These are phyloP conservation scores for Sarcophaga caerulescens DNA, from an alignment of 2,888 invertebrate species.

Conservation along the genomic window DNA sequence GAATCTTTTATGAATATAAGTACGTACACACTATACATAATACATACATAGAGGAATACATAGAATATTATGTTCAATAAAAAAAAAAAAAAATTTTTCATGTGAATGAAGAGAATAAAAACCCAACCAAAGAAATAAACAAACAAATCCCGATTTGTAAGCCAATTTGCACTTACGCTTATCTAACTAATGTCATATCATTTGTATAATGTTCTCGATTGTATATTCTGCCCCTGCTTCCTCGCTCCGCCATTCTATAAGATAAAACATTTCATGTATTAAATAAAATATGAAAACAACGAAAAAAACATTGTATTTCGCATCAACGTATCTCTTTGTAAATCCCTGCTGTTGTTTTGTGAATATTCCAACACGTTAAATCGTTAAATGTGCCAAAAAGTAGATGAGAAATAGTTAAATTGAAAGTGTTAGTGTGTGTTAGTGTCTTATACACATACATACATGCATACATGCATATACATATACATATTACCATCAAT, in stretches of 20 bases:
- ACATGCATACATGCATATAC: no score
- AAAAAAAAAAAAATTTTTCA: constrained; percentile 47
- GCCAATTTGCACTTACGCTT: constrained; percentile 82
- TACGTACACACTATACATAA: constrained; percentile 1
- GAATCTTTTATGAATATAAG: no score
- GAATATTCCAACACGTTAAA: constrained; percentile 41
- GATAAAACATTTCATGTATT: constrained; percentile 31
- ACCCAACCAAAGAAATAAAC: constrained; percentile 60
- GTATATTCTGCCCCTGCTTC: not conserved
- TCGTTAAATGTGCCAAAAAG: constrained; percentile 55
- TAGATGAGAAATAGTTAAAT: constrained; percentile 66
- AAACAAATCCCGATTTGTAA: constrained; percentile 81
- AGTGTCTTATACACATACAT: not conserved
- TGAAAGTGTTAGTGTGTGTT: constrained; percentile 68
- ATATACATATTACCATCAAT: not conserved
- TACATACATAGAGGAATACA: constrained; percentile 17
- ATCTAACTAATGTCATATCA: constrained; percentile 81
- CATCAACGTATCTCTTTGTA: not conserved
- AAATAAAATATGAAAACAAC: constrained; percentile 51
- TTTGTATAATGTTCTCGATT: constrained; percentile 80
- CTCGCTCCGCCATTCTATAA: not conserved
- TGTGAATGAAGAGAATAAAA: constrained; percentile 37
- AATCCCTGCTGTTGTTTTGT: constrained; percentile 34
- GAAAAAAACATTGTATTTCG: not conserved
- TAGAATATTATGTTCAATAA: constrained; percentile 3